Base-by-base conservation (phyloP, 2,797 vertebrate species). In the Antennarius maculatus region DNA sequence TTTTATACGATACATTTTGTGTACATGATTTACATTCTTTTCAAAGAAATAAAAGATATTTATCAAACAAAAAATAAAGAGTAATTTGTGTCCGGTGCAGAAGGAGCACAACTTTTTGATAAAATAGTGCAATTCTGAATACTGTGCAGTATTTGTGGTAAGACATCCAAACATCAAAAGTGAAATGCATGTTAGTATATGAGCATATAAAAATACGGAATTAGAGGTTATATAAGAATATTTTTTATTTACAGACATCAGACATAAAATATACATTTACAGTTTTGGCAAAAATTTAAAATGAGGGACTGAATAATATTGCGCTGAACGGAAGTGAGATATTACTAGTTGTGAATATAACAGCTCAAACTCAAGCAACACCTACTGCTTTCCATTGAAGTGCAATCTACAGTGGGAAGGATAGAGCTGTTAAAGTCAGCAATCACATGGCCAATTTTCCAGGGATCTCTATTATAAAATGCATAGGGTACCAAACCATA, bases 171-270 rank as follows among this genome's bases (percentile, higher is more conserved):
- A 34, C 31, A 39, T 42, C 41, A 13, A 42, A 23, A 14, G 4
- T 18, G n/a, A n/a, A 60, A 29, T 47, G 3, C 6, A 73, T 10
- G 10, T 47, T 47, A 39, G 37, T 10, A 7, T 14, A 45, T 59
- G 7, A 43, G 65, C 54, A 76, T 1, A 57, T 0, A 39, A 31
- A 46, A 8, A 0, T 5, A 23, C 51, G 28, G 4, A 83, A 71
- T 59, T 39, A 39, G 37, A 10, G 37, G 37, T 39, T 39, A 39
- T 9, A 2, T 39, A 39, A 39, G 37, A 39, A 39, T 34, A 34
- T 34, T 53, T 79, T 90, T 89, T 88, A 89, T 90, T 89, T 70
- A 63, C 83, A 87, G 84, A 79, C 12, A 73, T 78, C 17, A 76
- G 37, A 34, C 74, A 60, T 74, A 71, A 86, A 79, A 82, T 31